Evolutionary conservation across 2,113 vertebrate species (phyloP).

Genomic region (Polypterus bichir): DNA sequence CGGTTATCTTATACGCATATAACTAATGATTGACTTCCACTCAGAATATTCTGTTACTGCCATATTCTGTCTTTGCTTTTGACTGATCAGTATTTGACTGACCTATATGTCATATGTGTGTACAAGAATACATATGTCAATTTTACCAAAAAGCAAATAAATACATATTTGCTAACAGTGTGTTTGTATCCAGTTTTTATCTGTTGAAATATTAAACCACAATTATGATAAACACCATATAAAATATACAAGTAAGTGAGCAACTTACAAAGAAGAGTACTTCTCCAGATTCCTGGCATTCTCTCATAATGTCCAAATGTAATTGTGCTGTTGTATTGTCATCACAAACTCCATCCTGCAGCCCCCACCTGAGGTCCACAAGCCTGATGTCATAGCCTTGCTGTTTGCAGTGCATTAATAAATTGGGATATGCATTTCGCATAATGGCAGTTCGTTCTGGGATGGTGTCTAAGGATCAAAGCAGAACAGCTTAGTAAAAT

Average conservation of each 20-base stretch:
- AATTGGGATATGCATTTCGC: slow-evolving; percentile 33
- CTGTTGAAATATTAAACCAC: no score
- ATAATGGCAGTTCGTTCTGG: slow-evolving; percentile 36
- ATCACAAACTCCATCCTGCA: slow-evolving; percentile 31
- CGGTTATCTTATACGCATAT: no score
- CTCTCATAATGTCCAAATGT: slow-evolving; percentile 31
- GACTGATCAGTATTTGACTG: no score
- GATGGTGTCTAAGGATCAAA: slow-evolving; percentile 30
- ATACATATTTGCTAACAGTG: neutral
- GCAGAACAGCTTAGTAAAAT: no score
- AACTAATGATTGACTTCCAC: no score
- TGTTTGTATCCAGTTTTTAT: no score
- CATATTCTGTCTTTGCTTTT: no score
- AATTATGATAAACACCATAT: neutral
- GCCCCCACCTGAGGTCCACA: slow-evolving; percentile 34
- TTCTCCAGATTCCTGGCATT: slow-evolving; percentile 30
- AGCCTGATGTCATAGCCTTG: slow-evolving; percentile 39
- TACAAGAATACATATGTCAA: neutral
- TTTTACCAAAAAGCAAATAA: neutral
- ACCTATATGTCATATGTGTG: no score
- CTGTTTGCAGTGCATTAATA: slow-evolving; percentile 38
- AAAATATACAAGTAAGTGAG: neutral
- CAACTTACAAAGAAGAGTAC: slow-evolving; percentile 34
- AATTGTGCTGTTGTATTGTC: slow-evolving; percentile 22
- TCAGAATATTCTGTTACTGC: no score